phyloP scores from a whole-genome alignment of 2,797 vertebrate species.

The Selene dorsalis region DNA sequence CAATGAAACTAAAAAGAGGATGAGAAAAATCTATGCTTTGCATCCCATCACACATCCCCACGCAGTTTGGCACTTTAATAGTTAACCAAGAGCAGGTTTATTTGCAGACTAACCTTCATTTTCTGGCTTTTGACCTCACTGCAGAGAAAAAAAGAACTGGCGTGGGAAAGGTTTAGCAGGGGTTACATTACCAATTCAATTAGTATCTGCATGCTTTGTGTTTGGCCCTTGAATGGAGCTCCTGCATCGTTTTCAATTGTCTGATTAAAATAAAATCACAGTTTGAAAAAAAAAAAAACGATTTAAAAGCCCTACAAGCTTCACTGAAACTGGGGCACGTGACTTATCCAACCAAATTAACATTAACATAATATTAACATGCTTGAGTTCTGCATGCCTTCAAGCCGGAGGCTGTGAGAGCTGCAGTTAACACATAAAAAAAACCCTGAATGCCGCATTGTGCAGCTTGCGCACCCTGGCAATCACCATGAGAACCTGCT shows the following conservation, averaged over 20 bases:
- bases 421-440: constrained; percentile 68
- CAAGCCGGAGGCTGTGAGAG: constrained; percentile 57
- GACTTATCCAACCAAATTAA: constrained; percentile 18
- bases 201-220: constrained; percentile 40
- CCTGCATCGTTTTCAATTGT: constrained; percentile 4
- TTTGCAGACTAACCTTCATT: constrained; percentile 45
- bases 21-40: not conserved
- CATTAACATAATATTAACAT: constrained; percentile 30
- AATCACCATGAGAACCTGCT: not conserved
- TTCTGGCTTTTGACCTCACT: constrained; percentile 50
- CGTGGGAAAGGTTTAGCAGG: constrained; percentile 70
- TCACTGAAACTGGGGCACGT: not conserved
- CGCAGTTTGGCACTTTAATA: constrained; percentile 32
- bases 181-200: constrained; percentile 71
- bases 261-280: not conserved
- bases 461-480: constrained; percentile 17
- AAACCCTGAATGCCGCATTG: constrained; percentile 25
- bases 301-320: not conserved
- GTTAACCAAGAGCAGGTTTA: constrained; percentile 6
- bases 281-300: not conserved
- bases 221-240: constrained; percentile 9
- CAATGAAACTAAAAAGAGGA: not conserved
- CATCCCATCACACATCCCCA: constrained; percentile 1
- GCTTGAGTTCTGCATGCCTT: not conserved
- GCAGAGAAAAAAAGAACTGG: constrained; percentile 27